These are phyloP conservation scores for Hipposideros larvatus DNA, from an alignment of 2,797 vertebrate genomes.

Conservation along the genomic window DNA sequence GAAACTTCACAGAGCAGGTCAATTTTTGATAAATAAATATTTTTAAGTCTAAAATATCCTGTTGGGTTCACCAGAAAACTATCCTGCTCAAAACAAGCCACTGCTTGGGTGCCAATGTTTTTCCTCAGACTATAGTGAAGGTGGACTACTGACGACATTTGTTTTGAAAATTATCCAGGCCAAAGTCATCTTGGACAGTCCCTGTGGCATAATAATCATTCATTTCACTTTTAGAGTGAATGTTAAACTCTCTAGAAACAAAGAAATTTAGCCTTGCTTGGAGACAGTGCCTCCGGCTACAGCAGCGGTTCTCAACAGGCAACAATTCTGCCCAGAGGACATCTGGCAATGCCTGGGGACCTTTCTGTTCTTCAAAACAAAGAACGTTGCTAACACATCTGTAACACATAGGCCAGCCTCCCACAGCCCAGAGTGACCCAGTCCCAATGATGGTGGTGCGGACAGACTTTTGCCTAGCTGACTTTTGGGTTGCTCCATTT, in stretches of 20 bases:
- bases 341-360: background rate
- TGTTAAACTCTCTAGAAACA: background rate
- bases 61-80: slow-evolving; percentile 23
- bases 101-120: background rate
- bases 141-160: background rate
- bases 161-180: slow-evolving; percentile 40
- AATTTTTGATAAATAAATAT: background rate
- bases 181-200: background rate
- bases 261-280: background rate
- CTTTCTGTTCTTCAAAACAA: background rate
- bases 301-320: background rate
- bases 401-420: background rate
- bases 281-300: background rate
- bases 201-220: background rate
- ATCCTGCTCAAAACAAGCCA: slow-evolving; percentile 16
- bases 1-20: background rate
- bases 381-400: no score
- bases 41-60: slow-evolving; percentile 11
- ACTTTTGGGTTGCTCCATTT: background rate
- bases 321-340: background rate
- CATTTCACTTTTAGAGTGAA: background rate
- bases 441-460: background rate
- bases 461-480: background rate
- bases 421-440: background rate
- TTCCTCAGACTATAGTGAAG: background rate